Base-by-base conservation (phyloP, 2,113 vertebrate species). In the Oncorhynchus clarkii region DNA sequence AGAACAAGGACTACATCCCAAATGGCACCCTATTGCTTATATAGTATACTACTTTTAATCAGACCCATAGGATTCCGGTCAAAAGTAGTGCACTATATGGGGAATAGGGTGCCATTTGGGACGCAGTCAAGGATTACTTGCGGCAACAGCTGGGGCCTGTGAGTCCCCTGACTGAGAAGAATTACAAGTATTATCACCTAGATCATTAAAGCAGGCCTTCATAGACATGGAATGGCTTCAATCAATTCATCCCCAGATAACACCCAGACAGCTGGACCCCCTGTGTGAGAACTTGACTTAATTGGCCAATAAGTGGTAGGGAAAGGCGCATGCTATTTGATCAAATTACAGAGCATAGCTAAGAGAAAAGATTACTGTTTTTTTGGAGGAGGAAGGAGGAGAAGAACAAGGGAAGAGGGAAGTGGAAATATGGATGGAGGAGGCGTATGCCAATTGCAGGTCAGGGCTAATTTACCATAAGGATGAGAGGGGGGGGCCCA, bases 171-270 rank as follows among this genome's bases (percentile, higher is more conserved):
- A 96, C 97, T 97, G 95, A 97, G 95, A 97, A 96, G 96, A 98
- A 98, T 98, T 96, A 98, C 96, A 97, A 97, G 96, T 96, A 98
- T 99, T 97, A 99, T 98, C 97, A 98, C 97, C 96, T 95, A 96
- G 95, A 97, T 99, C 98, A 98, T 99, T 99, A 99, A 98, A 96
- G 94, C 78, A 82, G 88, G 95, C 93, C n/a, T 96, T 97, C 97
- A 95, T 96, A 95, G 95, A 98, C 93, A 95, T 94, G 90, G 93
- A 94, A 96, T 91, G 92, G 95, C 95, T 97, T 97, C 96, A 97
- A 98, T 98, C 97, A 98, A 97, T 98, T 96, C 95, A 96, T 97
- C 95, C 95, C 94, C 92, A 93, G 95, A 95, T 95, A 96, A 96
- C 96, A 94, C 93, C 90, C 93, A 94, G 94, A 96, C 97, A 97